These are phyloP conservation scores for Poeciliopsis turneri DNA, from an alignment of 2,797 vertebrate genomes.

Conservation along the genomic window DNA sequence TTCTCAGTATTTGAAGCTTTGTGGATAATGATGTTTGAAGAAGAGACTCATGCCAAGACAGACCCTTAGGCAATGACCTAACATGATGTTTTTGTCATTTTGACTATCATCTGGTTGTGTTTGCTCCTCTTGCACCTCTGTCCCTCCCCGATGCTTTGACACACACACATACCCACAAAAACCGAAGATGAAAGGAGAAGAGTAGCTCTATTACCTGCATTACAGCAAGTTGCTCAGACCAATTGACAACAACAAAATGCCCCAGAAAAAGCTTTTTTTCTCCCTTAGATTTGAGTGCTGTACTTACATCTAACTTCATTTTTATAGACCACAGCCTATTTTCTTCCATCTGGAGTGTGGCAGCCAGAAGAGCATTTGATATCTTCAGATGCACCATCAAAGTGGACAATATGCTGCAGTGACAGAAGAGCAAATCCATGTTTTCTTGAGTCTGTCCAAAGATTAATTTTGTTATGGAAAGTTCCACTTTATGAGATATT, in stretches of 20 bases:
- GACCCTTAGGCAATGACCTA: constrained; percentile 32
- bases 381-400: constrained; percentile 88
- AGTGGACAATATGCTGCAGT: constrained; percentile 91
- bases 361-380: constrained; percentile 91
- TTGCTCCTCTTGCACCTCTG: constrained; percentile 74
- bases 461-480: constrained; percentile 87
- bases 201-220: constrained; percentile 96
- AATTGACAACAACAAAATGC: constrained; percentile 92
- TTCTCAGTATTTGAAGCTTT: neutral
- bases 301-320: constrained; percentile 94
- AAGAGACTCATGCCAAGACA: constrained; percentile 33
- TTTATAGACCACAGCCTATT: constrained; percentile 91
- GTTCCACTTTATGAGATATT: constrained; percentile 75
- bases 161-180: constrained; percentile 65
- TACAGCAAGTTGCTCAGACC: constrained; percentile 89
- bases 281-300: constrained; percentile 91
- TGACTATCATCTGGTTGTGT: constrained; percentile 55
- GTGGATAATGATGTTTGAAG: constrained; percentile 50
- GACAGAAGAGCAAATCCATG: constrained; percentile 78
- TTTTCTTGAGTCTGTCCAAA: constrained; percentile 87
- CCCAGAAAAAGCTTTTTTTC: constrained; percentile 90
- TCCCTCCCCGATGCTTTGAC: constrained; percentile 73
- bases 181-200: constrained; percentile 94
- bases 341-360: constrained; percentile 89
- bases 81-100: constrained; percentile 53